Evolutionary conservation across 2,113 vertebrate genomes (phyloP).

Genomic region (Echinops telfairi): DNA sequence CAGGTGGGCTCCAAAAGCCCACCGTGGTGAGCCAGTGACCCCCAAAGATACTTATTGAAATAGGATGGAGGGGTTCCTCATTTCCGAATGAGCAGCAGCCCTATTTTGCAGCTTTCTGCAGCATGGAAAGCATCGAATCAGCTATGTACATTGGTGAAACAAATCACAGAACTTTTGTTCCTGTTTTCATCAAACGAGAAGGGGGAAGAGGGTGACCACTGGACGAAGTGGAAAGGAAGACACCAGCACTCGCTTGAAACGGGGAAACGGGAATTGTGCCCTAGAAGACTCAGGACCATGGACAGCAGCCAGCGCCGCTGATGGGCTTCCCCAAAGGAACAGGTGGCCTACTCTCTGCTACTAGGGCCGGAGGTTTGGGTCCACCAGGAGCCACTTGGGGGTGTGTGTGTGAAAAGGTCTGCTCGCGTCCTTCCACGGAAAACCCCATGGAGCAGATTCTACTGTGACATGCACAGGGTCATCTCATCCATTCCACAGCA

Average conservation of each 20-base stretch:
- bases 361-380: neutral
- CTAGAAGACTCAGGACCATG: conserved; percentile 50
- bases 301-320: conserved; percentile 25
- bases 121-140: conserved; percentile 29
- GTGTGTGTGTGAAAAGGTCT: neutral
- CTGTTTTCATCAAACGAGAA: neutral
- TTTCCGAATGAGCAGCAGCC: neutral
- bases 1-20: neutral
- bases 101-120: conserved; percentile 21
- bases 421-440: neutral
- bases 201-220: conserved; percentile 39
- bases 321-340: neutral
- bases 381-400: neutral
- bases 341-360: neutral
- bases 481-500: neutral
- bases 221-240: neutral
- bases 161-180: conserved; percentile 51
- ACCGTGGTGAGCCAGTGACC: neutral
- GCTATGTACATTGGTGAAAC: neutral
- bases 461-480: neutral
- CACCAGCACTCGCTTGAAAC: neutral
- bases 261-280: neutral
- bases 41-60: conserved; percentile 10
- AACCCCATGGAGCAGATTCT: neutral
- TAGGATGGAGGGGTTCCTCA: neutral